Conservation (phyloP, 1,140 invertebrate genomes). For the Zaprionus taronus region DNA sequence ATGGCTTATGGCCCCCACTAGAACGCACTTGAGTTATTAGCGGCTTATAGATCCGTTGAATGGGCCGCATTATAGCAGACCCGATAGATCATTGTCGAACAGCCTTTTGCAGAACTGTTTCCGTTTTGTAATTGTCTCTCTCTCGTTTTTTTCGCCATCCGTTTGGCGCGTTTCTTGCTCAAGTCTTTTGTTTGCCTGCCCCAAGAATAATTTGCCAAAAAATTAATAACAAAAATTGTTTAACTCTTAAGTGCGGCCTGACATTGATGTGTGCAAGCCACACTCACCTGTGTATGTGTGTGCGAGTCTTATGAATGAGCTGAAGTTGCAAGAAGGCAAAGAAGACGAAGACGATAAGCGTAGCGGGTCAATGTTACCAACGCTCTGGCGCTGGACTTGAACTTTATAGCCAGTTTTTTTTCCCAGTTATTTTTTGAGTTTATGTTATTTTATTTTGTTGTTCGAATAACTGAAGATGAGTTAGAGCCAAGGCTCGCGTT, state of each 20-base stretch:
- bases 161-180: slow-evolving; percentile 49
- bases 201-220: slow-evolving; percentile 44
- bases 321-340: slow-evolving; percentile 19
- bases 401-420: slow-evolving; percentile 58
- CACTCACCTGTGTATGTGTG: neutral
- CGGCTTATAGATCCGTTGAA: slow-evolving; percentile 56
- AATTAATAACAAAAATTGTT: slow-evolving; percentile 41
- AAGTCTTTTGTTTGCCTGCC: slow-evolving; percentile 61
- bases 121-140: slow-evolving; percentile 71
- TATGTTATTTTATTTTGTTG: slow-evolving; percentile 23
- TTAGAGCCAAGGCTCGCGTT: slow-evolving; percentile 42
- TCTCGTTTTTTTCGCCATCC: slow-evolving; percentile 46
- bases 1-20: slow-evolving; percentile 39
- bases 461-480: slow-evolving; percentile 16
- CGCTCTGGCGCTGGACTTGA: slow-evolving; percentile 55
- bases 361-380: slow-evolving; percentile 56
- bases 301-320: slow-evolving; percentile 47
- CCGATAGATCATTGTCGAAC: slow-evolving; percentile 40
- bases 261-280: slow-evolving; percentile 34
- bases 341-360: slow-evolving; percentile 15
- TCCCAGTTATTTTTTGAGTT: slow-evolving; percentile 24
- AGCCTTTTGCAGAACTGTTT: slow-evolving; percentile 56
- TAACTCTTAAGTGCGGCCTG: slow-evolving; percentile 30
- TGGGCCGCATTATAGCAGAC: slow-evolving; percentile 23
- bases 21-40: slow-evolving; percentile 68